A percentile compares a stretch with the other conserved stretches of the same genome.
These are phyloP conservation scores for Calameuta pallipes DNA, from an alignment of 2,888 invertebrate species.

Conservation along the genomic window DNA sequence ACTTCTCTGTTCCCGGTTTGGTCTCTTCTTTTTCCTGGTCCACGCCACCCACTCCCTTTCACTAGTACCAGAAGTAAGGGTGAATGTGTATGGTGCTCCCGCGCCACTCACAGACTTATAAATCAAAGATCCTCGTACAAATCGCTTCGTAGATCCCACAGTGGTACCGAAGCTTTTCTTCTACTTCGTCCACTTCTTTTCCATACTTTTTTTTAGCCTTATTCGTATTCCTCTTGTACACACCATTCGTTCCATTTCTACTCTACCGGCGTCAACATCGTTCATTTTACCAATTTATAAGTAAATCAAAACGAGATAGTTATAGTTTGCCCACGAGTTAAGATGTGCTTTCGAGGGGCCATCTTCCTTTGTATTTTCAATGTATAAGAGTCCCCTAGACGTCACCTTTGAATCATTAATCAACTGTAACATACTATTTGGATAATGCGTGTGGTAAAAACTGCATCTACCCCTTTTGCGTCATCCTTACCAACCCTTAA, in stretches of 20 bases:
- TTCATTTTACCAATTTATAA: not conserved
- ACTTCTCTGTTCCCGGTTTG: slow-evolving; percentile 26
- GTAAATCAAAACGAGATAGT: not conserved
- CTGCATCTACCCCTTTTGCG: not conserved
- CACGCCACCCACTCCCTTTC: not conserved
- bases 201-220: not conserved
- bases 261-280: not conserved
- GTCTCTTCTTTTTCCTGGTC: slow-evolving; percentile 7
- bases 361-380: not conserved
- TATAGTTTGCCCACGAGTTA: not conserved
- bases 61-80: slow-evolving; percentile 7
- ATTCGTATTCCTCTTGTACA: not conserved
- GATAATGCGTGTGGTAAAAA: not conserved
- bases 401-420: too few species aligned
- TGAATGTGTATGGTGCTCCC: slow-evolving; percentile 15
- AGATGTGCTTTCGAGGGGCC: not conserved
- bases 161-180: slow-evolving; percentile 20
- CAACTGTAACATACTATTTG: not conserved
- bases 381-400: not conserved
- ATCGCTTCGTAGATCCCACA: slow-evolving; percentile 49
- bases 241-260: not conserved
- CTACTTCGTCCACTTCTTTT: not conserved
- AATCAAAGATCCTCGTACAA: slow-evolving; percentile 56
- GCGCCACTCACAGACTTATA: slow-evolving; percentile 50
- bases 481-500: not conserved